phyloP scores from a whole-genome alignment of 2,797 vertebrate genomes.

The Muscicapa comitata region DNA sequence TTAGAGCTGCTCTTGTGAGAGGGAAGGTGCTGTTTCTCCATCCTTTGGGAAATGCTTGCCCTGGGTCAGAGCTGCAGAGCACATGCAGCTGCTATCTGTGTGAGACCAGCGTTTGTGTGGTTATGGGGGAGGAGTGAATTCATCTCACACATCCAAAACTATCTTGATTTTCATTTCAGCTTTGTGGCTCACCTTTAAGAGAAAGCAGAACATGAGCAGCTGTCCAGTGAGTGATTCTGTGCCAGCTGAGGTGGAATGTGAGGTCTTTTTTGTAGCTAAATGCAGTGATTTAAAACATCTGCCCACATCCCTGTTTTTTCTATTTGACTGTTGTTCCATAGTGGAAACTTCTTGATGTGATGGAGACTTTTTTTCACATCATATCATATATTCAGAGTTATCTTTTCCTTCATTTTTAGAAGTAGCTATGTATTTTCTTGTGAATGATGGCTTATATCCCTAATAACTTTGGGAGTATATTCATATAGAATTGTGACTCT shows the following conservation, averaged over 20 bases:
- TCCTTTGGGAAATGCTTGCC: neutral
- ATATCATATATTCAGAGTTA: neutral
- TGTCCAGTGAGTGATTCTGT: conserved; percentile 15
- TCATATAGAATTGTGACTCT: neutral
- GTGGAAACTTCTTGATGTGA: neutral
- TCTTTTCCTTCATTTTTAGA: neutral
- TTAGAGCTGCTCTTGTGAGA: neutral
- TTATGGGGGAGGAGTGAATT: neutral
- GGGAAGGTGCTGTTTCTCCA: rapidly evolving
- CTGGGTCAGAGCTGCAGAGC: neutral
- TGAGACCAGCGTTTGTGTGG: neutral
- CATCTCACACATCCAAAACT: neutral
- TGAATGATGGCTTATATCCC: neutral
- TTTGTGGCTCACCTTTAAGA: conserved; percentile 36
- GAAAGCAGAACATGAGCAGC: neutral
- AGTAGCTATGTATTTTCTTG: neutral
- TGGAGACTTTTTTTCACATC: neutral
- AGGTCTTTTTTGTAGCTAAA: conserved; percentile 26
- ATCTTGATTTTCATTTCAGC: neutral
- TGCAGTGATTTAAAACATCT: conserved; percentile 34
- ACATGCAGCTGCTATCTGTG: neutral
- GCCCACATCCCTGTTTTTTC: neutral
- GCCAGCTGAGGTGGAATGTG: conserved; percentile 23
- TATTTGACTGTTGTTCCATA: neutral
- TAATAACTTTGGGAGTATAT: neutral